Evolutionary conservation across 2,888 invertebrate genomes (phyloP), one percentile per base, ranked within the genome.

Genomic region (Spilosoma lubricipeda): DNA sequence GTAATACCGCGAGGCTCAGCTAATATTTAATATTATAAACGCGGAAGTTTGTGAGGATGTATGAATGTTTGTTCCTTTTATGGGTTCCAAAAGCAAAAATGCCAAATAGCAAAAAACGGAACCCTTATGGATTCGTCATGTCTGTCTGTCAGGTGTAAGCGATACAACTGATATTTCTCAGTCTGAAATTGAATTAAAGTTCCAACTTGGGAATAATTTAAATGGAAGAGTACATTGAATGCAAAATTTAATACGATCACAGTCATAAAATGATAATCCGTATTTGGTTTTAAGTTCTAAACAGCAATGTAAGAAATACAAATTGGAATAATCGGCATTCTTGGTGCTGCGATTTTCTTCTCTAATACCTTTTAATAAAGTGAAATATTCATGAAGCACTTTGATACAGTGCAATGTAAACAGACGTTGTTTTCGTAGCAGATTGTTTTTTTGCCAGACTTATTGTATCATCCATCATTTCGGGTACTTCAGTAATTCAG

Each of bases 391-490:
- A 70, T 36, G 27, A 27, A 23, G 7, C 33, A 30, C 69, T 52
- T 69, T 23, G 23, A 39, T n/a, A 52, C 69, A 52, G 48, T 69
- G 30, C 56, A 56, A n/a, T 20, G 36, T 27, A 64, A 52, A 74
- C 73, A 74, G 23, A 71, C 48, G 67, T 70, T 74, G 67, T 70
- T 74, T 74, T 67, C 8, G 67, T 71, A 67, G 30, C 39, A 66
- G 3, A 15, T 13, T 30, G 42, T 71, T 70, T 73, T 36, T 70
- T 74, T 67, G n/a, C 36, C 56, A 11, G 23, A 5, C 59, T 30
- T 39, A 39, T 66, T 66, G 52, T 66, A 63, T 59, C 68, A 74
- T 76, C 67, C 48, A 74, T 74, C 76, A 74, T 69, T 71, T 68
- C 42, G 48, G 52, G 68, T 67, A 70, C 73, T 70, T 66, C 70